phyloP scores from a whole-genome alignment of 2,797 vertebrate genomes.

The Chrysocyon brachyurus region DNA sequence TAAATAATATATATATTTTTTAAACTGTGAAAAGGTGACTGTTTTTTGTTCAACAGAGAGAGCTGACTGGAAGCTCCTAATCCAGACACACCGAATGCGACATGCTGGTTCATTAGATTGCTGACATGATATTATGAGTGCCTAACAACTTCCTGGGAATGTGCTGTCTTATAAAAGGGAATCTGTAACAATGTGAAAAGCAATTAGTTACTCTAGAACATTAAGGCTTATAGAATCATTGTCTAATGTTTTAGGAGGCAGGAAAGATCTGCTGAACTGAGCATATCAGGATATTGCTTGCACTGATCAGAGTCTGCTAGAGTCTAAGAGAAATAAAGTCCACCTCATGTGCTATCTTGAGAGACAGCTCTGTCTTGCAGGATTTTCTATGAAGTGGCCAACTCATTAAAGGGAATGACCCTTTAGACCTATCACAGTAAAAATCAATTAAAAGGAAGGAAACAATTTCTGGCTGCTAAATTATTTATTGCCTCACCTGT shows the following conservation, averaged over 20 bases:
- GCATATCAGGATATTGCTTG: neutral
- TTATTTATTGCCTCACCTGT: neutral
- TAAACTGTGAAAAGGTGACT: neutral
- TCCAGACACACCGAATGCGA: neutral
- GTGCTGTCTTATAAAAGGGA: neutral
- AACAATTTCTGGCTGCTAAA: neutral
- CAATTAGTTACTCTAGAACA: neutral
- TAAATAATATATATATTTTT: neutral
- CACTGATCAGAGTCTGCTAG: neutral
- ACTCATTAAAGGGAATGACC: neutral
- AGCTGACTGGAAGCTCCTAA: neutral
- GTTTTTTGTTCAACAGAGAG: neutral
- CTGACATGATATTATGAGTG: neutral
- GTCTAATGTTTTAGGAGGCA: neutral
- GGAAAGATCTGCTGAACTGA: neutral
- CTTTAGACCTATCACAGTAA: neutral
- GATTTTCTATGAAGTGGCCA: neutral
- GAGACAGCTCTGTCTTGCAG: neutral
- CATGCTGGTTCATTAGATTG: neutral
- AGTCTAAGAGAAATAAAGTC: neutral
- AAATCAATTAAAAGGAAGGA: neutral
- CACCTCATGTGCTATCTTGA: neutral
- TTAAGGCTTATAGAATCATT: neutral
- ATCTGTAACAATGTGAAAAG: neutral
- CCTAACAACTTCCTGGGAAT: neutral